Base-by-base conservation (phyloP, 2,113 vertebrate species). In the Oryzias woworae region DNA sequence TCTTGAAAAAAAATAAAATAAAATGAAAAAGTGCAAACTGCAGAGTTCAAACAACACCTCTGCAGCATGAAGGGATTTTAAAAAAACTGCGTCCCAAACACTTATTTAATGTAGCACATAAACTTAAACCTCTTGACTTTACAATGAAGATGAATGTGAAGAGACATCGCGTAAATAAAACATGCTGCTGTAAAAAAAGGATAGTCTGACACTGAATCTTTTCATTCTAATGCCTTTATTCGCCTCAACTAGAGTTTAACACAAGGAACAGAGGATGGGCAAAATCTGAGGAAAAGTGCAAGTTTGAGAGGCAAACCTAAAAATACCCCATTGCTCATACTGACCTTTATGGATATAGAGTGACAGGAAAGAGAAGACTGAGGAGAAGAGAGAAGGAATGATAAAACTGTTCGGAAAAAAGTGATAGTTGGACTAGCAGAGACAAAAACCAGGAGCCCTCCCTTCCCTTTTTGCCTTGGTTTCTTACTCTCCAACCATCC, bases 291-390 rank as follows among this genome's bases (percentile, higher is more conserved):
- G 62, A 85, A 81, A 74, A 78, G 66, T 58, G 57, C 60, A 85
- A 78, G 73, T 81, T 79, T 2, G 63, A 84, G 74, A 82, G 62
- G 52, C 67, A 69, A 5, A 23, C 69, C 85, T 88, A 90, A 89
- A 91, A 91, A 87, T 90, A 88, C 69, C 66, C 53, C 62, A 71
- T 84, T 65, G 66, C 79, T 89, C 84, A 76, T 82, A 84, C 70
- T 91, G 89, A 91, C 87, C 87, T 91, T 90, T 90, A 89, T 86
- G 71, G 51, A 43, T 69, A 54, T 73, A 71, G 62, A 89, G 75
- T 58, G 86, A 80, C 73, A 73, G 70, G 75, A 82, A 75, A 76
- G 70, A 62, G 45, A 50, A 75, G 71, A 50, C 75, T 58, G 47
- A 64, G 51, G 23, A 2, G 42, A 52, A 70, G 62, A 69, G 75